phyloP scores from a whole-genome alignment of 2,888 invertebrate species.

The Pandemis cinnamomeana region DNA sequence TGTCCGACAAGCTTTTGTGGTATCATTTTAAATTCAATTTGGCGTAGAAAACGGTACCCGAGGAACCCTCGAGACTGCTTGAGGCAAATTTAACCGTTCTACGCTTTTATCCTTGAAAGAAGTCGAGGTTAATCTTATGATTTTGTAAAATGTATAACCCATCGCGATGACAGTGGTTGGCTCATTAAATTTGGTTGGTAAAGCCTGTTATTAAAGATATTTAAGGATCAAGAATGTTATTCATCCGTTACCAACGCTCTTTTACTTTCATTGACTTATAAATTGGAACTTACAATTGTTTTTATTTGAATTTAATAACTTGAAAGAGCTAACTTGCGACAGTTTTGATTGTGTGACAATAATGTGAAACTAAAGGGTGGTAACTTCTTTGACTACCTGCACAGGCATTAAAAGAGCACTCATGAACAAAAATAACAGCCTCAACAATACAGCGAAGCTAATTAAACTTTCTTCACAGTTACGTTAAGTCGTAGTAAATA shows the following conservation, averaged over 20 bases:
- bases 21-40: conserved; percentile 5
- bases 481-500: conserved; percentile 28
- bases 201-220: too few species aligned
- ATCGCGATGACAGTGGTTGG: background rate
- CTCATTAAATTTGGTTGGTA: too few species aligned
- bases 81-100: background rate
- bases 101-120: background rate
- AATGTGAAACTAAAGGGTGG: background rate
- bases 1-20: background rate
- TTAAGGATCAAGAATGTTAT: too few species aligned
- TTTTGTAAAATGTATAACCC: background rate
- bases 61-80: background rate
- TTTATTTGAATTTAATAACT: too few species aligned
- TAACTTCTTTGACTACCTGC: background rate
- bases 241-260: too few species aligned
- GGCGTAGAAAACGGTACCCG: background rate
- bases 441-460: conserved; percentile 28
- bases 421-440: background rate
- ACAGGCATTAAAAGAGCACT: background rate
- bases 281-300: too few species aligned
- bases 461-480: conserved; percentile 39
- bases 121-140: background rate
- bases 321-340: too few species aligned
- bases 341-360: too few species aligned
- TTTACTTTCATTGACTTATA: too few species aligned